Conservation (phyloP, 2,888 invertebrate genomes). For the Drosophila diplacantha region DNA sequence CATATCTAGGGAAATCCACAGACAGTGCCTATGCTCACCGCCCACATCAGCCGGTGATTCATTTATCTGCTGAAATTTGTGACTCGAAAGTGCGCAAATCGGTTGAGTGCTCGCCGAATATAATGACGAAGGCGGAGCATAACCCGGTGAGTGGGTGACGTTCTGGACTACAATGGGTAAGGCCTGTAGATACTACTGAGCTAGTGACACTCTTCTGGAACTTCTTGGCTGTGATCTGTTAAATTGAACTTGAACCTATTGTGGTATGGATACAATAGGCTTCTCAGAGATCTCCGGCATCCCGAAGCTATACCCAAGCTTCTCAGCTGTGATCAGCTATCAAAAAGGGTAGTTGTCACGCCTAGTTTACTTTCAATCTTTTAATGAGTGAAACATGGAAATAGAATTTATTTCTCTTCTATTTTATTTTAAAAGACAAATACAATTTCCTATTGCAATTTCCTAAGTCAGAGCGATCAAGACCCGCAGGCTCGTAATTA, state of each 20-base stretch:
- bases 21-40: not conserved
- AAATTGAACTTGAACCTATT: too few relatives aligned
- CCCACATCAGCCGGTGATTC: conserved; percentile 3
- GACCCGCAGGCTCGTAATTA: too few relatives aligned
- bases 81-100: not conserved
- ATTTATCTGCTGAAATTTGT: conserved; percentile 1
- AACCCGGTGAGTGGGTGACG: not conserved
- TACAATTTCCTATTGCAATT: too few relatives aligned
- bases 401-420: too few relatives aligned
- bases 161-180: not conserved
- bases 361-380: too few relatives aligned
- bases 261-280: too few relatives aligned
- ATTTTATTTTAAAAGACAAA: too few relatives aligned
- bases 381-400: too few relatives aligned
- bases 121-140: not conserved
- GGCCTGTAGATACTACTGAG: not conserved
- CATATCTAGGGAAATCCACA: conserved; percentile 4
- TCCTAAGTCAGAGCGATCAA: too few relatives aligned
- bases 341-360: not conserved
- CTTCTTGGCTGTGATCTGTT: too few relatives aligned
- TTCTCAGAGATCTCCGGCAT: too few relatives aligned
- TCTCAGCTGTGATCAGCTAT: not conserved
- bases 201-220: not conserved
- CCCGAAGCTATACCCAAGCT: not conserved
- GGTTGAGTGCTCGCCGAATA: not conserved